phyloP scores from a whole-genome alignment of 2,888 invertebrate genomes.

The Epistrophella euchroma region DNA sequence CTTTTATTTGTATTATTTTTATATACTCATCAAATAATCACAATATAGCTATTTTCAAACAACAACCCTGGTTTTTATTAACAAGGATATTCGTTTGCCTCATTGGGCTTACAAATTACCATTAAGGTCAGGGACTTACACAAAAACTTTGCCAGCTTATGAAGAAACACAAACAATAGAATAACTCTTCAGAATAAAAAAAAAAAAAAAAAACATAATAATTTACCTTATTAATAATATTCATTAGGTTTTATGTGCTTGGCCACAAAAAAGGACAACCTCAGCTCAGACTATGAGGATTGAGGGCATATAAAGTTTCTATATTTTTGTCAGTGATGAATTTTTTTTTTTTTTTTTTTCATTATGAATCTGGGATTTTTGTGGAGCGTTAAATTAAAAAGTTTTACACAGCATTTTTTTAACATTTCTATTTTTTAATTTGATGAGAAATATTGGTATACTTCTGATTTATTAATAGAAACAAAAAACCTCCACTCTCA shows the following conservation, averaged over 20 bases:
- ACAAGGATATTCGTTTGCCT: neutral
- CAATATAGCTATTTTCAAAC: neutral
- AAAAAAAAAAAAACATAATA: neutral
- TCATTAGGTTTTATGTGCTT: constrained; percentile 1
- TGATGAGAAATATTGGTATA: neutral
- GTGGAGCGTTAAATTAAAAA: neutral
- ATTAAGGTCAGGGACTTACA: neutral
- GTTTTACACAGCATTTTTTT: neutral
- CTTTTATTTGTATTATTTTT: neutral
- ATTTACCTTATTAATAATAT: constrained; percentile 6
- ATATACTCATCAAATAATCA: neutral
- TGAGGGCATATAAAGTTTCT: neutral
- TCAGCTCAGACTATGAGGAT: neutral
- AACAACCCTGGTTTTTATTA: constrained; percentile 3
- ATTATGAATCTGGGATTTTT: neutral
- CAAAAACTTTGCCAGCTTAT: neutral
- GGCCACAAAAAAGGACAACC: constrained; percentile 1
- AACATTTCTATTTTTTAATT: neutral
- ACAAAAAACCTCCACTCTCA: constrained; percentile 3
- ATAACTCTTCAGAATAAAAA: neutral
- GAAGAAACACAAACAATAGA: neutral
- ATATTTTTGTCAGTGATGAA: neutral
- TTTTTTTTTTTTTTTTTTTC: neutral
- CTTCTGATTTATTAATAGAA: neutral
- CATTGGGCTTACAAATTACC: neutral